Evolutionary conservation across 1,140 invertebrate genomes (phyloP), one percentile per base, ranked within the genome.

Genomic region (Leptinotarsa texana): DNA sequence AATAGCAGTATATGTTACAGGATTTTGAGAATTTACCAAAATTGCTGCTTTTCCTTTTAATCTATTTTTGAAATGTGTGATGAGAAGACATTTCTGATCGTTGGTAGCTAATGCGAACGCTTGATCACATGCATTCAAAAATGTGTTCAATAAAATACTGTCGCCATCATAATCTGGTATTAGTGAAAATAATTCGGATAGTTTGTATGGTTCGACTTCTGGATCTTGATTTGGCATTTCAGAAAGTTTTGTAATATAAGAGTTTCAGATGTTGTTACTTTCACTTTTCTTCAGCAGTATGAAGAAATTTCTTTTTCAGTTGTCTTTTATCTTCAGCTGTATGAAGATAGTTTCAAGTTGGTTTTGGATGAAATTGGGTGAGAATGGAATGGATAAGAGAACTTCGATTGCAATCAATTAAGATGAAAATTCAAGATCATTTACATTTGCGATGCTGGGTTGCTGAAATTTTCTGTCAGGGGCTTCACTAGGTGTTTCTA

Each of bases 41-140:
- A 67, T 21, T 13, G 70, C 63, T 57, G 74, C 70, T 67, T 63
- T 72, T 13, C 69, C 69, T 18, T 61, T 66, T 47, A 72, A 62
- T 62, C 72, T 75, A 62, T 72, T 75, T 73, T 72, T 75, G 63
- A 75, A 57, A 49, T 75, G 74, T 57, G 72, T 72, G 51, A 61
- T 57, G 57, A 75, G 72, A 47, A 75, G 51, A 24, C 17, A 13
- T 42, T 68, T 49, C 61, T 75, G 74, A 57, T 75, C 22, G 22
- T 51, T 21, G 1, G 24, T 62, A 4, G 70, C 63, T 63, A 75
- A 57, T 17, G 33, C 42, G 22, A 72, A 68, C 2, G 70, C 74
- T 57, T 48, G 24, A 57, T 72, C 70, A 63, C 69, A 72, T 42
- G 69, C 61, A 47, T 68, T 72, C 63, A 72, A 48, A 69, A 75